Evolutionary conservation across 2,797 vertebrate genomes (phyloP).

Genomic region (Cryptoprocta ferox): DNA sequence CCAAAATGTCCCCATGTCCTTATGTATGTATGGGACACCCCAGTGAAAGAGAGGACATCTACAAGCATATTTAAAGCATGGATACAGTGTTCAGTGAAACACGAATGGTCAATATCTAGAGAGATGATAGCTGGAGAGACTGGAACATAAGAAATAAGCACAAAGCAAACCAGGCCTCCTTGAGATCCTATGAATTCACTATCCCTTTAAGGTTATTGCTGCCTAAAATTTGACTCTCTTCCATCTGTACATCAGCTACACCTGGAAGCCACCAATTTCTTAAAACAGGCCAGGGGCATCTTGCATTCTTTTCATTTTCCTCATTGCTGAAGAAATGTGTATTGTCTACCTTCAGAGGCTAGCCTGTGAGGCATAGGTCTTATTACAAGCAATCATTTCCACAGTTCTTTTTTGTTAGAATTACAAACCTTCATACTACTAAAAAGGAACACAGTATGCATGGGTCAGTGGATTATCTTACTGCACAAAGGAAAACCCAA

Average conservation of each 20-base stretch:
- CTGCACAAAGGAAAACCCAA: neutral
- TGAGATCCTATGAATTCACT: neutral
- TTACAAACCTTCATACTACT: neutral
- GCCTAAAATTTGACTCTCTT: neutral
- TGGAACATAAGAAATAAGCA: neutral
- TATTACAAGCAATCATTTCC: neutral
- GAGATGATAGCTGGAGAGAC: neutral
- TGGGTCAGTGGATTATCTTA: conserved; percentile 17
- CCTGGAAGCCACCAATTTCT: neutral
- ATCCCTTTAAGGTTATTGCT: neutral
- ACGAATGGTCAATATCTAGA: neutral
- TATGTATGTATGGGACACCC: neutral
- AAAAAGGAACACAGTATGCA: neutral
- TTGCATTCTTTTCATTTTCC: conserved; percentile 18
- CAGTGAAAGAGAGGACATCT: neutral
- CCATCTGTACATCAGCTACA: neutral
- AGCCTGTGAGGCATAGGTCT: neutral
- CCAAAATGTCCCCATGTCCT: neutral
- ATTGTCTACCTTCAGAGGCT: neutral
- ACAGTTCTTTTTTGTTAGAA: conserved; percentile 12
- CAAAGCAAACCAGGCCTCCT: neutral
- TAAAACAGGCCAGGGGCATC: neutral
- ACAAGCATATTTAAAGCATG: neutral
- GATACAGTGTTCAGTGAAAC: neutral
- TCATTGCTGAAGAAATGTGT: neutral